Conservation (phyloP, 2,888 invertebrate species). For the Tetragnatha montana region DNA sequence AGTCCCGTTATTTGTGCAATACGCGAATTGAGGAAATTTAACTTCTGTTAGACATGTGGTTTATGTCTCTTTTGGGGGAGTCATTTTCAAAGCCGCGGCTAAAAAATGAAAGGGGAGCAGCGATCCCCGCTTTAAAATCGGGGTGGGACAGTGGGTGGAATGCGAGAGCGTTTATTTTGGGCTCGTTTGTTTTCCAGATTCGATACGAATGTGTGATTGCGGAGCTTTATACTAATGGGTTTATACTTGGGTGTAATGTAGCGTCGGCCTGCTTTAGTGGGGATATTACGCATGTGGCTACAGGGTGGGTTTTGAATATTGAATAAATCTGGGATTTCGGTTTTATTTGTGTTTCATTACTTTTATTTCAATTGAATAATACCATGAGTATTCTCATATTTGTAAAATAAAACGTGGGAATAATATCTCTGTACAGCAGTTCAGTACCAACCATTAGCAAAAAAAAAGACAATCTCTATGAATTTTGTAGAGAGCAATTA, state of each 20-base stretch:
- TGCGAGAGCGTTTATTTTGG: conserved; percentile 14
- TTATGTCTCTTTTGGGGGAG: conserved; percentile 56
- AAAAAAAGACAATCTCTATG: too few species aligned
- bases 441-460: too few species aligned
- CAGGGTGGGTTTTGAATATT: too few species aligned
- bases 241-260: conserved; percentile 1
- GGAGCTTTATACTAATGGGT: conserved; percentile 25
- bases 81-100: conserved; percentile 36
- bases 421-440: too few species aligned
- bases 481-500: too few species aligned
- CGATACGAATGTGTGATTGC: conserved; percentile 7
- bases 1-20: conserved; percentile 65
- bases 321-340: too few species aligned
- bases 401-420: too few species aligned
- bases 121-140: conserved; percentile 18
- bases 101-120: not conserved
- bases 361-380: too few species aligned
- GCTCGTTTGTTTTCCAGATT: conserved; percentile 10
- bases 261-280: not conserved
- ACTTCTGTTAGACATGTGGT: conserved; percentile 68
- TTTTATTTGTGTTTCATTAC: too few species aligned
- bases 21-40: conserved; percentile 68
- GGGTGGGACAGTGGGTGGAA: conserved; percentile 8
- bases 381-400: too few species aligned
- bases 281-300: too few species aligned